Percentiles rank a stretch among this genome's conserved stretches.
phyloP scores from a whole-genome alignment of 2,797 vertebrate genomes.

The Danio albolineatus region DNA sequence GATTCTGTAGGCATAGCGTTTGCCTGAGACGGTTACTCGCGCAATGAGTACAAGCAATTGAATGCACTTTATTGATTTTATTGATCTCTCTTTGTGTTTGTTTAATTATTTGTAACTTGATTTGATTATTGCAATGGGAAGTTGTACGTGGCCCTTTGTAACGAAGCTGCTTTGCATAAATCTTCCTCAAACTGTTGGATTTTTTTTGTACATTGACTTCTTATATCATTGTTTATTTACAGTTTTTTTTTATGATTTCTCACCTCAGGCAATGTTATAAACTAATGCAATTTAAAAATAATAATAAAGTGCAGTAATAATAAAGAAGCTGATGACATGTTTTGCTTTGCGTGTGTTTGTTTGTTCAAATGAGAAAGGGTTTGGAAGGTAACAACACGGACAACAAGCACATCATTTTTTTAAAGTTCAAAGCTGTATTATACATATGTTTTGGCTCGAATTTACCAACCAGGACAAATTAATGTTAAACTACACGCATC shows the following conservation, averaged over 20 bases:
- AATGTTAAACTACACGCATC: no score
- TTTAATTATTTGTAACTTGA: constrained; percentile 9
- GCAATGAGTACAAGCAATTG: constrained; percentile 36
- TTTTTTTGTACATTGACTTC: constrained; percentile 33
- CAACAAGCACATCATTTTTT: no score
- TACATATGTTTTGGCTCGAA: no score
- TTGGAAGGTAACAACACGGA: no score
- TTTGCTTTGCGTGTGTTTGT: not conserved
- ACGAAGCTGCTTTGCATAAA: constrained; percentile 5
- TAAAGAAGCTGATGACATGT: constrained; percentile 25
- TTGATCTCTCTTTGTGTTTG: constrained; percentile 51
- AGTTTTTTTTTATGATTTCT: constrained; percentile 55
- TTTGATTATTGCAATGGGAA: constrained; percentile 9
- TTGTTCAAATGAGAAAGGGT: not conserved
- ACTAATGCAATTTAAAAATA: constrained; percentile 68
- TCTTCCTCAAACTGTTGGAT: constrained; percentile 29
- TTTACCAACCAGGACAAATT: no score
- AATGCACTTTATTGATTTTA: constrained; percentile 72
- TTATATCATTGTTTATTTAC: constrained; percentile 45
- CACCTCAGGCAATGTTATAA: constrained; percentile 69
- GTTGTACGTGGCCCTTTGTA: not conserved
- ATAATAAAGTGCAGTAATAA: constrained; percentile 66
- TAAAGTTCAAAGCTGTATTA: no score
- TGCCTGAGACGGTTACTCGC: constrained; percentile 50
- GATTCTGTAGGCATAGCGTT: constrained; percentile 53